phyloP scores from a whole-genome alignment of 2,797 vertebrate species.

The Myiotriccus ornatus region DNA sequence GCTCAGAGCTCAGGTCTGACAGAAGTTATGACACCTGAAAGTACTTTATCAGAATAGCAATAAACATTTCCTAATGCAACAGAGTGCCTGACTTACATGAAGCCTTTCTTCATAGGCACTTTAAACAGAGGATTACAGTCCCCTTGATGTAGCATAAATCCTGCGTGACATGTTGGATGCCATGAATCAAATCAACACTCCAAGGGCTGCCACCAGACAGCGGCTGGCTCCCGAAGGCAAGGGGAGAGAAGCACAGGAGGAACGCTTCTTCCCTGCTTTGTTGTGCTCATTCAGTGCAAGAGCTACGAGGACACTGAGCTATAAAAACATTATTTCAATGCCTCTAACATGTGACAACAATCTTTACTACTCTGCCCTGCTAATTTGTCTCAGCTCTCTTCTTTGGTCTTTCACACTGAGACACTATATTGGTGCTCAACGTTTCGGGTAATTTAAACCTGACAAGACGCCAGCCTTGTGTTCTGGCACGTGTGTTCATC shows the following conservation, averaged over 20 bases:
- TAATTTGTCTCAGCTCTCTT: neutral
- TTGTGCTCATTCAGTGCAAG: neutral
- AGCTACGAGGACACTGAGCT: neutral
- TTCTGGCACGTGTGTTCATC: rapidly evolving
- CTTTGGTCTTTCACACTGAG: neutral
- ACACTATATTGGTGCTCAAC: neutral
- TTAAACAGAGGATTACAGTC: slow-evolving; percentile 24
- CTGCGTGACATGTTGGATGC: neutral
- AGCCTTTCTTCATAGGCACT: slow-evolving; percentile 41
- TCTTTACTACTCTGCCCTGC: neutral
- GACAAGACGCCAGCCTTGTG: neutral
- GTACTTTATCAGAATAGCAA: slow-evolving; percentile 38
- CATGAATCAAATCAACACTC: slow-evolving; percentile 17
- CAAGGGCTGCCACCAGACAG: neutral
- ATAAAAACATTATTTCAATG: neutral
- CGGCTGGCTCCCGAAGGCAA: neutral
- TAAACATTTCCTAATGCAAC: slow-evolving; percentile 44
- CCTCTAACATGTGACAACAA: neutral
- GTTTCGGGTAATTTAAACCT: neutral
- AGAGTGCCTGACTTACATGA: neutral
- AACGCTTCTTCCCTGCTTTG: neutral
- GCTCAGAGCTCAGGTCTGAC: neutral
- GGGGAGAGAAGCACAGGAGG: neutral
- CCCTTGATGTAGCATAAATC: slow-evolving; percentile 22
- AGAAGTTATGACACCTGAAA: slow-evolving; percentile 42